Conservation (phyloP, 2,888 invertebrate genomes). For the Diogma glabrata region DNA sequence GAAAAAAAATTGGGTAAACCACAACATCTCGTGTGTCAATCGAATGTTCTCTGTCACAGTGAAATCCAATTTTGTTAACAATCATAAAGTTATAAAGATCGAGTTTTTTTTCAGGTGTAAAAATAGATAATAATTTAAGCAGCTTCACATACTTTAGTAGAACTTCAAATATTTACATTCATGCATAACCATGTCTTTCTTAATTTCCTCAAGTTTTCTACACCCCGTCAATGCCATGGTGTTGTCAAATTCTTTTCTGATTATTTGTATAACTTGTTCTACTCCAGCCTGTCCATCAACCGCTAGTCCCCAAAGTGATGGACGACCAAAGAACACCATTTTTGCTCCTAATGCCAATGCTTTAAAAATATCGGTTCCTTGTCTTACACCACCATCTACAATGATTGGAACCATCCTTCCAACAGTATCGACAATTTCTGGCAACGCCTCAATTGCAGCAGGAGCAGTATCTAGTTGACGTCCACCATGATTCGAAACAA, state of each 20-base stretch:
- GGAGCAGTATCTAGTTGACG: constrained; percentile 61
- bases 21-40: too few species aligned
- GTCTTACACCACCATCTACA: constrained; percentile 74
- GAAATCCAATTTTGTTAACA: too few species aligned
- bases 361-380: constrained; percentile 82
- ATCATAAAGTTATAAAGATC: too few species aligned
- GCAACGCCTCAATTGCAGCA: constrained; percentile 74
- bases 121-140: too few species aligned
- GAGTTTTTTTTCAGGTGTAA: too few species aligned
- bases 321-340: constrained; percentile 81
- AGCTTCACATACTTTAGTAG: constrained; percentile 21
- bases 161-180: constrained; percentile 42
- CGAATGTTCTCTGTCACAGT: too few species aligned
- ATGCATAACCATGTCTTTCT: constrained; percentile 55
- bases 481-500: constrained; percentile 92
- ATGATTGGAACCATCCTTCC: constrained; percentile 63
- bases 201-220: constrained; percentile 46
- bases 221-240: constrained; percentile 69
- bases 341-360: constrained; percentile 82
- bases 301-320: constrained; percentile 74
- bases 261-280: constrained; percentile 53
- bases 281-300: constrained; percentile 70
- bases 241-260: constrained; percentile 63
- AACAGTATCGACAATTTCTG: constrained; percentile 65
- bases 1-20: too few species aligned